A percentile compares a stretch with the other conserved stretches of the same genome.
Conservation (phyloP, 2,888 invertebrate species). For the Drosophila robusta region DNA sequence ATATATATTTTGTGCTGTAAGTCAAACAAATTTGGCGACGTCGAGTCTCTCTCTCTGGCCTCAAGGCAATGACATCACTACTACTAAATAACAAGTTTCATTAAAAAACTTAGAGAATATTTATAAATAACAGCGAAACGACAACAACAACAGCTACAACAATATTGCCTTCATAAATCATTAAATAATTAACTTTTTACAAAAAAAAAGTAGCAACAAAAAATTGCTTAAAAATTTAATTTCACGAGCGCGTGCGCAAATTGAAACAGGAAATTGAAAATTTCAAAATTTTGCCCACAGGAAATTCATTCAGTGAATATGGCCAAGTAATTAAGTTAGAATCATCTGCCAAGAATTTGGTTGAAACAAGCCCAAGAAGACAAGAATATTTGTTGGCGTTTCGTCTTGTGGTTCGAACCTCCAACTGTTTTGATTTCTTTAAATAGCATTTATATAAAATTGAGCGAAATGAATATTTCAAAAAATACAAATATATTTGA, state of each 20-base stretch:
- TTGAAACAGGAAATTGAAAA: constrained; percentile 67
- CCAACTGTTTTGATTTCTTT: too few relatives aligned
- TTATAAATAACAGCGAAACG: constrained; percentile 59
- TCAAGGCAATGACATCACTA: constrained; percentile 57
- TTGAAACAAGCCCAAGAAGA: neutral
- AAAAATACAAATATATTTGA: too few relatives aligned
- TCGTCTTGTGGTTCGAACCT: too few relatives aligned
- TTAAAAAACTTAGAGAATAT: constrained; percentile 68
- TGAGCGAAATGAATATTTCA: too few relatives aligned
- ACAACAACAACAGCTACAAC: constrained; percentile 19
- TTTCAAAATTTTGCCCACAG: constrained; percentile 50
- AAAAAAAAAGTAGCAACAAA: constrained; percentile 30
- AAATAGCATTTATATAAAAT: too few relatives aligned
- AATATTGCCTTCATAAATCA: constrained; percentile 71
- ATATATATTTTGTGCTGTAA: constrained; percentile 6
- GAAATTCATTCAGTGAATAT: constrained; percentile 44
- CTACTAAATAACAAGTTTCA: constrained; percentile 71
- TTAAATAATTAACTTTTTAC: constrained; percentile 76
- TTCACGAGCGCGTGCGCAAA: constrained; percentile 56
- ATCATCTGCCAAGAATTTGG: constrained; percentile 24
- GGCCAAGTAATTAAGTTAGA: constrained; percentile 33
- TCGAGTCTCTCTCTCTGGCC: constrained; percentile 48
- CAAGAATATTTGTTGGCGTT: too few relatives aligned
- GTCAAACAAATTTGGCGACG: constrained; percentile 67
- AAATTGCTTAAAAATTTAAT: constrained; percentile 36